phyloP scores from a whole-genome alignment of 2,888 invertebrate species.

The Eustalomyia histrio region DNA sequence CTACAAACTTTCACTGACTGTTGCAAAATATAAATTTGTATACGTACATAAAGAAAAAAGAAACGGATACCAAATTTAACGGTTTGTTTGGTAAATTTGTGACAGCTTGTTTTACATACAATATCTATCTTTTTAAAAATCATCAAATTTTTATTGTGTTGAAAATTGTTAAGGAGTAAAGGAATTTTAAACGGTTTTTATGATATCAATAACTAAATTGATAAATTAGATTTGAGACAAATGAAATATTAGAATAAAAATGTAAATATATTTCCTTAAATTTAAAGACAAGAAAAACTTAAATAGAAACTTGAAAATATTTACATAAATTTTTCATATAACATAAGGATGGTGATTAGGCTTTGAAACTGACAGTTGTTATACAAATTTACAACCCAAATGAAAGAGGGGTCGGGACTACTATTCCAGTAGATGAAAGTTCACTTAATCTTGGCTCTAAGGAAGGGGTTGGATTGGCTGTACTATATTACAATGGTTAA shows the following conservation, averaged over 20 bases:
- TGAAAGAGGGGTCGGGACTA: too few species aligned
- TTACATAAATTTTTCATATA: too few species aligned
- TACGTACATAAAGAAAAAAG: background rate
- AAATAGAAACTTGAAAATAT: too few species aligned
- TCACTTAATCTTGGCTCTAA: too few species aligned
- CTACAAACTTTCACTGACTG: constrained; percentile 9
- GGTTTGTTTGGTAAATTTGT: constrained; percentile 50
- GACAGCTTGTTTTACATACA: constrained; percentile 54
- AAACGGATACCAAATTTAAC: constrained; percentile 42
- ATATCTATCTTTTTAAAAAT: too few species aligned
- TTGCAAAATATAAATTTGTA: background rate
- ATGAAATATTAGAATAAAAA: background rate
- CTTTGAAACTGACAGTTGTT: too few species aligned
- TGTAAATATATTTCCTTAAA: background rate
- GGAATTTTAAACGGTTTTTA: constrained; percentile 13
- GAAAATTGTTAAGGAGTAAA: background rate
- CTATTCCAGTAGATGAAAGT: too few species aligned
- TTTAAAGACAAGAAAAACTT: background rate
- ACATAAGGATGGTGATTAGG: too few species aligned
- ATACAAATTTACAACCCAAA: too few species aligned
- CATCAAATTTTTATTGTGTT: constrained; percentile 7
- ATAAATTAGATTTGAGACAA: constrained; percentile 10
- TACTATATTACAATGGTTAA: too few species aligned
- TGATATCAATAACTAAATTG: constrained; percentile 7
- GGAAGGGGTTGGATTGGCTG: too few species aligned